phyloP scores from a whole-genome alignment of 1,140 invertebrate genomes.

The Lepidurus couesii region DNA sequence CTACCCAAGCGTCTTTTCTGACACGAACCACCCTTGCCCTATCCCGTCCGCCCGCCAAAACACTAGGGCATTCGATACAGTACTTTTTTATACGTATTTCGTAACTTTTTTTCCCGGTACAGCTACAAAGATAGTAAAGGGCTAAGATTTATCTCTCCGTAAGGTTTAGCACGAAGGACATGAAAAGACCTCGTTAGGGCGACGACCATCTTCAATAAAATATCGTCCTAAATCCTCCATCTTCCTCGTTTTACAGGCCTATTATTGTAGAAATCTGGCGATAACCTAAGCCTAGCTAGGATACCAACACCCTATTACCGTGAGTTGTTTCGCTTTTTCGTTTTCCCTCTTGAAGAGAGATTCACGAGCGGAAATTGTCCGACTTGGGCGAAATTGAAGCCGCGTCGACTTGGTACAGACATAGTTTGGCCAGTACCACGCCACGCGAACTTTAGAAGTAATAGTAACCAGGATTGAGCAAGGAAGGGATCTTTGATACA shows the following conservation, averaged over 20 bases:
- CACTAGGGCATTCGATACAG: neutral
- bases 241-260: neutral
- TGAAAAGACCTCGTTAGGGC: conserved; percentile 13
- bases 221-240: neutral
- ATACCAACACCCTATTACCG: conserved; percentile 13
- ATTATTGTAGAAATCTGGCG: neutral
- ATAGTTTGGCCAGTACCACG: too few relatives aligned
- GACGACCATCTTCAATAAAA: conserved; percentile 9
- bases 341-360: too few relatives aligned
- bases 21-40: neutral
- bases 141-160: neutral
- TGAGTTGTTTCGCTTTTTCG: neutral
- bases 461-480: too few relatives aligned
- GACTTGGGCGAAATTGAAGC: too few relatives aligned
- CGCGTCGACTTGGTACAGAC: too few relatives aligned
- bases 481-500: too few relatives aligned
- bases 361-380: too few relatives aligned
- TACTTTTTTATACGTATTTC: neutral
- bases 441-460: too few relatives aligned
- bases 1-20: too few relatives aligned
- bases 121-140: neutral
- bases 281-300: conserved; percentile 14
- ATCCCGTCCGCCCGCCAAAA: neutral
- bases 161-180: conserved; percentile 4
- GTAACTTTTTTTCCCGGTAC: too few relatives aligned